phyloP scores from a whole-genome alignment of 37 sponge, comb jelly and placozoan species.

The Chondrosia reniformis region DNA sequence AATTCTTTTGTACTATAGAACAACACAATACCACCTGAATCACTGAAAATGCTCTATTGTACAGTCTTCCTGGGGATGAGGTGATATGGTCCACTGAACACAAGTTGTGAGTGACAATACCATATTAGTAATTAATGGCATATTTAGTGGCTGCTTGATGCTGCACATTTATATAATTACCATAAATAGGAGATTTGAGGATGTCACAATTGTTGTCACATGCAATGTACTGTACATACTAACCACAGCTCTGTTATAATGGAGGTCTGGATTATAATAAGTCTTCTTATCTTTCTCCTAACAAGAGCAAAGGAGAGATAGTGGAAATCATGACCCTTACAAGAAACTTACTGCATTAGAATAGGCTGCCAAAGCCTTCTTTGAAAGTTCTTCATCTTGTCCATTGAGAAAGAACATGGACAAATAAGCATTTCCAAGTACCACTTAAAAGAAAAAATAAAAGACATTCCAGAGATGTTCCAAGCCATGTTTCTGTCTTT shows the following conservation, averaged over 20 bases:
- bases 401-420: constrained; percentile 55
- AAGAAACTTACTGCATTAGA: constrained; percentile 60
- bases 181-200: no score
- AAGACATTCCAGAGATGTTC: no score
- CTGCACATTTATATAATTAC: no score
- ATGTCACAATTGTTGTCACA: neutral
- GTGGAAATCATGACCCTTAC: neutral
- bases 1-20: no score
- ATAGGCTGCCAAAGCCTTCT: constrained; percentile 59
- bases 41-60: no score
- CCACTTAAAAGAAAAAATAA: constrained; percentile 36
- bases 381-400: constrained; percentile 41
- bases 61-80: no score
- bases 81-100: no score
- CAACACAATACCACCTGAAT: no score
- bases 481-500: no score
- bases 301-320: neutral
- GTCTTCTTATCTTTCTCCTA: constrained; percentile 70
- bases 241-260: constrained; percentile 76
- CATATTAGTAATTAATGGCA: no score
- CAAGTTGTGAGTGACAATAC: no score
- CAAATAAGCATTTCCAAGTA: constrained; percentile 80
- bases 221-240: constrained; percentile 5
- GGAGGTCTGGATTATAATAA: constrained; percentile 64
- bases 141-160: no score